Percentiles rank a stretch among this genome's conserved stretches.
Evolutionary conservation across 2,797 vertebrate species (phyloP).

Genomic region (Enteromius radiatus): DNA sequence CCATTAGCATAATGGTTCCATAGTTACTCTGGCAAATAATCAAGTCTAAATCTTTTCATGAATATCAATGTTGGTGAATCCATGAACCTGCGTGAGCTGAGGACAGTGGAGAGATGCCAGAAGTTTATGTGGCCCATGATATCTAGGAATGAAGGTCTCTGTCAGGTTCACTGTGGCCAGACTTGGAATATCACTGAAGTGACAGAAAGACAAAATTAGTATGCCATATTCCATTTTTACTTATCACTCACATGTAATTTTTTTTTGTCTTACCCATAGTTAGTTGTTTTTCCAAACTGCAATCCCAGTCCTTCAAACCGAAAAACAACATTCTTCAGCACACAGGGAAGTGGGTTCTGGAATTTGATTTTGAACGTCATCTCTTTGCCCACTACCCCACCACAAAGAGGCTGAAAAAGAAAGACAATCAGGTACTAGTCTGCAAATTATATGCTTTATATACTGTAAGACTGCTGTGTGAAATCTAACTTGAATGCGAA

Average conservation of each 20-base stretch:
- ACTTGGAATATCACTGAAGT: constrained; percentile 71
- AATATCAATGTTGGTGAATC: constrained; percentile 77
- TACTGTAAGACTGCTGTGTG: not conserved
- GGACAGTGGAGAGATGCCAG: constrained; percentile 86
- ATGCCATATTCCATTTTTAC: not conserved
- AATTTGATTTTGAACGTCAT: constrained; percentile 87
- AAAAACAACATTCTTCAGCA: constrained; percentile 81
- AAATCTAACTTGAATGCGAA: not conserved
- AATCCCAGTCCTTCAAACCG: constrained; percentile 88
- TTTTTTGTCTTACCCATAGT: constrained; percentile 78
- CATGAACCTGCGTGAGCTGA: constrained; percentile 88
- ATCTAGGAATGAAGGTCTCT: constrained; percentile 83
- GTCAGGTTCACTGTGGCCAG: constrained; percentile 78
- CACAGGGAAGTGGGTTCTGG: constrained; percentile 83
- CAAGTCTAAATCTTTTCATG: not conserved
- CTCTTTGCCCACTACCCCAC: constrained; percentile 76
- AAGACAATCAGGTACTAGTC: not conserved
- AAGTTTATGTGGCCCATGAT: constrained; percentile 83
- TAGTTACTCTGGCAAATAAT: not conserved
- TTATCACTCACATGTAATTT: not conserved
- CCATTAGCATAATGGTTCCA: not conserved
- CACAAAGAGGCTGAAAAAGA: constrained; percentile 71
- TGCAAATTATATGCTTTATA: not conserved
- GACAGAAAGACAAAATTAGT: not conserved
- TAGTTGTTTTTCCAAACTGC: constrained; percentile 80